phyloP scores from a whole-genome alignment of 1,140 invertebrate genomes.

The Magallana angulata region DNA sequence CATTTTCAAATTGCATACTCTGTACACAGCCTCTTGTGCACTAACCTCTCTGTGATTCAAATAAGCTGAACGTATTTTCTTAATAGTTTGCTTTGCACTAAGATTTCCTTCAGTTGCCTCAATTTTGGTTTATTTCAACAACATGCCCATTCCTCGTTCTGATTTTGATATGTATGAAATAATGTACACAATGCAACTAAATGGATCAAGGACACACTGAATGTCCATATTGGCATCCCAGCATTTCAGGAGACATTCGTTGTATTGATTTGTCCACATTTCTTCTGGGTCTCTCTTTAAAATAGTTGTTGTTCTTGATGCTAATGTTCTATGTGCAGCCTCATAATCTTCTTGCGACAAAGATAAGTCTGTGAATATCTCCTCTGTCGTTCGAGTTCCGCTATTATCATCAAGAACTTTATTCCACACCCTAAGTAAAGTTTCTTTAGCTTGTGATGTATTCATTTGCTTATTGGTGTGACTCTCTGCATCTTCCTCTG shows the following conservation, averaged over 20 bases:
- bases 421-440: slow-evolving; percentile 41
- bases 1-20: slow-evolving; percentile 52
- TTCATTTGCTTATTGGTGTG: neutral
- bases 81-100: slow-evolving; percentile 43
- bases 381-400: neutral
- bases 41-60: slow-evolving; percentile 50
- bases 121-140: slow-evolving; percentile 42
- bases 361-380: neutral
- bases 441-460: neutral
- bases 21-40: slow-evolving; percentile 58
- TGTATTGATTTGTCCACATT: slow-evolving; percentile 42
- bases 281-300: slow-evolving; percentile 22
- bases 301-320: no score
- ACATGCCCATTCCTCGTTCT: slow-evolving; percentile 52
- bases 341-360: neutral
- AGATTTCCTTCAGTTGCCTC: slow-evolving; percentile 52
- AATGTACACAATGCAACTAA: slow-evolving; percentile 38
- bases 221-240: slow-evolving; percentile 49
- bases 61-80: slow-evolving; percentile 35
- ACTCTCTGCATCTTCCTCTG: neutral
- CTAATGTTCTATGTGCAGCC: slow-evolving; percentile 13
- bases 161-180: slow-evolving; percentile 51
- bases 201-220: slow-evolving; percentile 40
- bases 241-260: slow-evolving; percentile 4
- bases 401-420: neutral